Evolutionary conservation across 2,113 vertebrate species (phyloP).

Genomic region (Vimba vimba): DNA sequence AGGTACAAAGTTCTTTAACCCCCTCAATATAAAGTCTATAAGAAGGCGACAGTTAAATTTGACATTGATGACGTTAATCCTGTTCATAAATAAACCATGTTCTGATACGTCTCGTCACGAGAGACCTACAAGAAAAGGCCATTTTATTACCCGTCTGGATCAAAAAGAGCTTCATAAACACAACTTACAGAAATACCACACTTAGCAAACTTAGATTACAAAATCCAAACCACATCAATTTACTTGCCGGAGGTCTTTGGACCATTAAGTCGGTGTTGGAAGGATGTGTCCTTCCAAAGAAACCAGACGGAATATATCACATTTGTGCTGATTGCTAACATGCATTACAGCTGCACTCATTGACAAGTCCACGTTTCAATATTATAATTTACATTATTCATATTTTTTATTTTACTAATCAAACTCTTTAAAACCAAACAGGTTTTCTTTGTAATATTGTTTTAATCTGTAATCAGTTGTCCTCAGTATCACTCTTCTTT

Average conservation of each 20-base stretch:
- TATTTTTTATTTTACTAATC: too few species aligned
- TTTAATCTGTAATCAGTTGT: background rate
- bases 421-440: background rate
- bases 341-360: background rate
- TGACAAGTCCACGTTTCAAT: too few species aligned
- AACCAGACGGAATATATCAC: constrained; percentile 3
- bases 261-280: constrained; percentile 22
- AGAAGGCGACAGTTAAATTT: background rate
- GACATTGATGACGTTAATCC: constrained; percentile 29
- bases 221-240: constrained; percentile 16
- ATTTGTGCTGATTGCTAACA: background rate
- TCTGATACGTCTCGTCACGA: constrained; percentile 1
- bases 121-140: background rate
- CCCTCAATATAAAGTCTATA: background rate
- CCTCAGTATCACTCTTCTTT: too few species aligned
- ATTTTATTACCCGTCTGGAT: constrained; percentile 42
- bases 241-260: background rate
- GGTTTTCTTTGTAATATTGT: background rate
- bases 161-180: constrained; percentile 26
- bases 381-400: too few species aligned
- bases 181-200: constrained; percentile 8
- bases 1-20: constrained; percentile 31
- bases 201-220: background rate
- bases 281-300: constrained; percentile 34
- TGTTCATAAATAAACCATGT: constrained; percentile 37